Evolutionary conservation across 2,797 vertebrate species (phyloP).

Genomic region (Numenius phaeopus): DNA sequence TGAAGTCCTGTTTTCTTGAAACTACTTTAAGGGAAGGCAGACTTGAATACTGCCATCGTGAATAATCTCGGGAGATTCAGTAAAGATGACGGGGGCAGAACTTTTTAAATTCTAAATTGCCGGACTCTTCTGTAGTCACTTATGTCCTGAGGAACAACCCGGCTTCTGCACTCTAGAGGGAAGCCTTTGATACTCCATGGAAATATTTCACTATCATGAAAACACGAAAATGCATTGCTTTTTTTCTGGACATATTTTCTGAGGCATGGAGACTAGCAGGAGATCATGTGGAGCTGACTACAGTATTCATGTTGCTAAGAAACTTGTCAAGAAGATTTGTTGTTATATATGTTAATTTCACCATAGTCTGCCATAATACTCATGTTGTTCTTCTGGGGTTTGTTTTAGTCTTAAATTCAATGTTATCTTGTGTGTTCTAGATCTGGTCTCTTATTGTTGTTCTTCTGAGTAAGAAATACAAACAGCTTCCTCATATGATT

Average conservation of each 20-base stretch:
- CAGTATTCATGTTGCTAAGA: not conserved
- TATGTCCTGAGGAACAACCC: not conserved
- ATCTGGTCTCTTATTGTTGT: constrained; percentile 92
- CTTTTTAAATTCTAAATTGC: not conserved
- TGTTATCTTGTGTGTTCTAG: constrained; percentile 73
- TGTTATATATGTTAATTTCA: not conserved
- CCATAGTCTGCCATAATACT: not conserved
- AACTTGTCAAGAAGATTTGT: not conserved
- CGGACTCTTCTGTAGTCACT: not conserved
- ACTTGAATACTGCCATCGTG: not conserved
- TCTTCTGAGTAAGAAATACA: constrained; percentile 92
- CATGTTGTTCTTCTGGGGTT: not conserved
- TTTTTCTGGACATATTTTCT: not conserved
- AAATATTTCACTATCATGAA: not conserved
- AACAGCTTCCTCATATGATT: constrained; percentile 91
- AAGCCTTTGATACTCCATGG: not conserved
- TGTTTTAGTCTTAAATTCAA: not conserved
- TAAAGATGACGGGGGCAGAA: not conserved
- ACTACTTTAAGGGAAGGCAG: not conserved
- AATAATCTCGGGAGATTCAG: not conserved
- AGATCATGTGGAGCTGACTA: not conserved
- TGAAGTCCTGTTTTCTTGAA: not conserved
- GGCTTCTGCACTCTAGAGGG: not conserved
- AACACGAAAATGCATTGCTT: not conserved
- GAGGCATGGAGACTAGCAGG: not conserved